Conservation (phyloP, 2,888 invertebrate genomes). For the Phalera bucephala region DNA sequence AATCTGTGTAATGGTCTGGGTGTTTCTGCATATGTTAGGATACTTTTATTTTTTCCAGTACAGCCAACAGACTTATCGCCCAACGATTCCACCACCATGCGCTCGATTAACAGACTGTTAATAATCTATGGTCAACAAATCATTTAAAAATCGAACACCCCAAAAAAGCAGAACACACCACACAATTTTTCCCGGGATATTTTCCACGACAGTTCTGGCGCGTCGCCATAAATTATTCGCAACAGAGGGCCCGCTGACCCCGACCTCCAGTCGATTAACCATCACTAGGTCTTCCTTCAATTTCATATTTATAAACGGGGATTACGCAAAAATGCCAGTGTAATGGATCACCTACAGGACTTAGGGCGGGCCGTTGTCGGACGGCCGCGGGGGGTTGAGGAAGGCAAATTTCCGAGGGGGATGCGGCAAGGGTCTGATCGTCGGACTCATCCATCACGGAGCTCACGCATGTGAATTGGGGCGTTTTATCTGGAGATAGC, state of each 20-base stretch:
- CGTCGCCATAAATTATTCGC: slow-evolving; percentile 65
- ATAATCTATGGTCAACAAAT: too few species aligned
- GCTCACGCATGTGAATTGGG: slow-evolving; percentile 82
- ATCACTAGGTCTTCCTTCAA: slow-evolving; percentile 80
- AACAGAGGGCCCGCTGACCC: slow-evolving; percentile 66
- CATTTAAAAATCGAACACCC: slow-evolving; percentile 2
- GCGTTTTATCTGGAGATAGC: slow-evolving; percentile 82
- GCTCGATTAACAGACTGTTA: too few species aligned
- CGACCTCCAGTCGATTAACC: slow-evolving; percentile 82
- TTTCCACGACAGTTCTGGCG: slow-evolving; percentile 45
- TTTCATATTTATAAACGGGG: slow-evolving; percentile 83
- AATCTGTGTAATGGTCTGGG: too few species aligned
- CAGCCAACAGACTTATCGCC: too few species aligned
- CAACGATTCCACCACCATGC: too few species aligned
- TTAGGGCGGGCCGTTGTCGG: slow-evolving; percentile 59
- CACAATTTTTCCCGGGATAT: slow-evolving; percentile 38
- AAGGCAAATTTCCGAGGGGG: slow-evolving; percentile 76
- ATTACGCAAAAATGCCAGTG: slow-evolving; percentile 82
- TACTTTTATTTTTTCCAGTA: too few species aligned
- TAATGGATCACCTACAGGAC: slow-evolving; percentile 82
- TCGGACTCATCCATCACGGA: slow-evolving; percentile 80
- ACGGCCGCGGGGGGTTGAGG: slow-evolving; percentile 51
- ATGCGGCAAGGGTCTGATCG: slow-evolving; percentile 79
- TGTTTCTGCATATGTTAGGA: too few species aligned
- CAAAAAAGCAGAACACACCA: slow-evolving; percentile 22